Evolutionary conservation across 35 echinoderm and acorn worm species (phyloP).

Genomic region (Patiria miniata): DNA sequence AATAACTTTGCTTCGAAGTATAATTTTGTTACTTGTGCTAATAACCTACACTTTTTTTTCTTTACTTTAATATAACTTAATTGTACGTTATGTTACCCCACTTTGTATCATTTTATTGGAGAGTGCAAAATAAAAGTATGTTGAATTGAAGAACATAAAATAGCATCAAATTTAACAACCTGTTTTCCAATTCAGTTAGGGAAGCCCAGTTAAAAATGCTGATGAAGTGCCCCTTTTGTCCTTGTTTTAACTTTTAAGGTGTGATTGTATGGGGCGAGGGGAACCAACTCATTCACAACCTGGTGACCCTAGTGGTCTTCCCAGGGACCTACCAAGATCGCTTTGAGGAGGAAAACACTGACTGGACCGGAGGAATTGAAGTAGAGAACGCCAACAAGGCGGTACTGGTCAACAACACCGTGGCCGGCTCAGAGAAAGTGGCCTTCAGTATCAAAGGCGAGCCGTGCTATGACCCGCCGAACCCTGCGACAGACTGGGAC

Average conservation of each 20-base stretch:
- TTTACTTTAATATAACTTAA: no score
- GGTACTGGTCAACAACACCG: slow-evolving; percentile 60
- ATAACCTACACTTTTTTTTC: no score
- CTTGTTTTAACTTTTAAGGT: slow-evolving; percentile 37
- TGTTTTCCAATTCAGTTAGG: no score
- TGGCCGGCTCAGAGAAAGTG: slow-evolving; percentile 63
- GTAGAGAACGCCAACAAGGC: slow-evolving; percentile 28
- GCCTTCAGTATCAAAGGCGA: slow-evolving; percentile 61
- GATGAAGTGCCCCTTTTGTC: no score
- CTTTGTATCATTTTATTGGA: no score
- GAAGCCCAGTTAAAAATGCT: no score
- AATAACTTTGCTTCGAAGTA: no score
- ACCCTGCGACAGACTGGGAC: not conserved
- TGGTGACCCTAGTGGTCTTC: slow-evolving; percentile 44
- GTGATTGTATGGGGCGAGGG: slow-evolving; percentile 41
- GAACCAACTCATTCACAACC: slow-evolving; percentile 35
- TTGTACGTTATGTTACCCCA: no score
- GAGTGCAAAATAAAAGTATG: no score
- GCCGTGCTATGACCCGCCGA: slow-evolving; percentile 6
- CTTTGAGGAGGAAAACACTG: slow-evolving; percentile 25
- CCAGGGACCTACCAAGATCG: slow-evolving; percentile 75
- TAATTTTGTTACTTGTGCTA: no score
- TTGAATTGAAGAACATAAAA: no score
- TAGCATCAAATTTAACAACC: no score
- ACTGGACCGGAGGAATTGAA: slow-evolving; percentile 56